Percentiles rank a stretch among this genome's conserved stretches.
Conservation (phyloP, 30 jellyfish, hydroid and myxozoan genomes). For the Aurelia sp. region DNA sequence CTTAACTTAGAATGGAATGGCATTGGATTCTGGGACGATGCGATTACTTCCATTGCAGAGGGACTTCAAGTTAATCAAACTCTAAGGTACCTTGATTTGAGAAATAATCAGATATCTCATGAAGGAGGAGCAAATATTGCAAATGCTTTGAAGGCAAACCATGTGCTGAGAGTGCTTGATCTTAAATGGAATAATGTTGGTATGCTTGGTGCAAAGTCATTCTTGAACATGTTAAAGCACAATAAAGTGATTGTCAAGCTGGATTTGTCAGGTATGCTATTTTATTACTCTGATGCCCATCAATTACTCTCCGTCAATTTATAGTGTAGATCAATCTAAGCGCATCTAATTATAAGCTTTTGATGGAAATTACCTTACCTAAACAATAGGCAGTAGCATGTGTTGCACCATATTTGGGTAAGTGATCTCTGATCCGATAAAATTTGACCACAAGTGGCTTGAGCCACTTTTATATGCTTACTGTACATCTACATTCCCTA, state of each 20-base stretch:
- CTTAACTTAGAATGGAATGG: conserved; percentile 89
- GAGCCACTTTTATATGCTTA: too few species aligned
- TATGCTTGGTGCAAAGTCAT: conserved; percentile 86
- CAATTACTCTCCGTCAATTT: too few species aligned
- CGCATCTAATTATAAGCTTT: too few species aligned
- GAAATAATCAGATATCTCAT: conserved; percentile 90
- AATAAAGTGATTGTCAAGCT: conserved; percentile 62
- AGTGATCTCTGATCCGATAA: too few species aligned
- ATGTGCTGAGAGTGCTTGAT: conserved; percentile 65
- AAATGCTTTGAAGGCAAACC: conserved; percentile 73
- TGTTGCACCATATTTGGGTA: too few species aligned
- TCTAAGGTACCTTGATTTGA: conserved; percentile 63
- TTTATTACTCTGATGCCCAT: too few species aligned
- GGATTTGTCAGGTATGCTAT: conserved; percentile 65
- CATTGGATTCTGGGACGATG: conserved; percentile 85
- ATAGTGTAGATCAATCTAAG: too few species aligned
- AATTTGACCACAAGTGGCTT: too few species aligned
- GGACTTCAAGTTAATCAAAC: conserved; percentile 84
- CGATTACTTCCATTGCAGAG: conserved; percentile 82
- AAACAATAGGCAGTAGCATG: too few species aligned
- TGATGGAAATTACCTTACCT: too few species aligned
- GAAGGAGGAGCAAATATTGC: conserved; percentile 81
- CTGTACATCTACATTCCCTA: too few species aligned
- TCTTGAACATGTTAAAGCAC: conserved; percentile 69
- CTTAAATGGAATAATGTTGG: conserved; percentile 94